A percentile compares a stretch with the other conserved stretches of the same genome.
Evolutionary conservation across 2,888 invertebrate genomes (phyloP).

Genomic region (Azorinus chamasolen): DNA sequence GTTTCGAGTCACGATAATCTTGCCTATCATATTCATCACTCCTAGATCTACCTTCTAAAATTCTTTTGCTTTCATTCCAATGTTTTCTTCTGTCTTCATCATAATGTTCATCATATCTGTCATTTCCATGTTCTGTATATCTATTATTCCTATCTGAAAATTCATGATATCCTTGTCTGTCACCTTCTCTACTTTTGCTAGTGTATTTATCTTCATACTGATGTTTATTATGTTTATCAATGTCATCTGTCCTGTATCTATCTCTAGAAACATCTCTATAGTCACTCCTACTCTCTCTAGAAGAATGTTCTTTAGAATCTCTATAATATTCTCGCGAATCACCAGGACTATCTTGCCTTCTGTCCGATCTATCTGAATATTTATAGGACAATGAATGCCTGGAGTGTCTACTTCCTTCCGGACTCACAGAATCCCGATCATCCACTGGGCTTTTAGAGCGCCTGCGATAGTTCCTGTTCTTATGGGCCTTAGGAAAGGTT

Average conservation of each 20-base stretch:
- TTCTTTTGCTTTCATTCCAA: neutral
- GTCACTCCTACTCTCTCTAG: slow-evolving; percentile 9
- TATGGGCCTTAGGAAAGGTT: neutral
- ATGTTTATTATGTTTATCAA: no score
- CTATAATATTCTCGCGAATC: no score
- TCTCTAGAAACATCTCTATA: slow-evolving; percentile 7
- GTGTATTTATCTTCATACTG: neutral
- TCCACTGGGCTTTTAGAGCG: neutral
- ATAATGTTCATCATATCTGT: neutral
- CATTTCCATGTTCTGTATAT: neutral
- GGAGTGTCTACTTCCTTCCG: neutral
- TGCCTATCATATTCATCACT: no score
- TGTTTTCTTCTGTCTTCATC: neutral
- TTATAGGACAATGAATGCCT: no score
- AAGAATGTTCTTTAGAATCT: neutral
- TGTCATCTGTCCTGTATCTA: no score
- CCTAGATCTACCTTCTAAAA: no score
- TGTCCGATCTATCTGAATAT: no score
- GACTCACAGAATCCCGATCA: neutral
- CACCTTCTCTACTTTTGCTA: neutral
- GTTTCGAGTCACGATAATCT: no score
- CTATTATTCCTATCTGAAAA: slow-evolving; percentile 2
- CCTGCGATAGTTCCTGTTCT: neutral
- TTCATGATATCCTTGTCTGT: neutral
- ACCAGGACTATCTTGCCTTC: no score